phyloP scores from a whole-genome alignment of 1,140 invertebrate genomes.

The Heliothis subflexa region DNA sequence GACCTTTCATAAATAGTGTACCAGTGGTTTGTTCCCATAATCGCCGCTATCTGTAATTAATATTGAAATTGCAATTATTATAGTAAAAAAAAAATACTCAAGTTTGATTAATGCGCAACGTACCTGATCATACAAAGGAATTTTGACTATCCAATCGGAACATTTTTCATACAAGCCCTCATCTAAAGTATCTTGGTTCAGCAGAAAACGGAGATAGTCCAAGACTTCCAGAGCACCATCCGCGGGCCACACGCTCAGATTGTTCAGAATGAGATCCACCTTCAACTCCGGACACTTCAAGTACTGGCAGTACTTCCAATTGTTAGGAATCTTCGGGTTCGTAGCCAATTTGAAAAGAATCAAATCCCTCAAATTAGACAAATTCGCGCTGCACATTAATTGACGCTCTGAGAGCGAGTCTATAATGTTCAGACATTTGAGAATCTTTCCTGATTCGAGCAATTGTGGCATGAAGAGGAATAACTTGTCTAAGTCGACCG shows the following conservation, averaged over 20 bases:
- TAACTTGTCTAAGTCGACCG: conserved; percentile 78
- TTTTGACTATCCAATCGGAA: conserved; percentile 79
- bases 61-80: not conserved
- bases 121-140: conserved; percentile 84
- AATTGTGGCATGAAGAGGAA: conserved; percentile 74
- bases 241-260: conserved; percentile 78
- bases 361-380: conserved; percentile 78
- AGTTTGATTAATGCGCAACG: not conserved
- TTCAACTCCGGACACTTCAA: conserved; percentile 79
- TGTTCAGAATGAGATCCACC: conserved; percentile 76
- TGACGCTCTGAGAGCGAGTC: conserved; percentile 80
- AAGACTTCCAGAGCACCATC: conserved; percentile 81
- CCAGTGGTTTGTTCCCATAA: conserved; percentile 76
- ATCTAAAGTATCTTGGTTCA: conserved; percentile 67
- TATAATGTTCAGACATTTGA: conserved; percentile 79
- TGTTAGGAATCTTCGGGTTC: conserved; percentile 70
- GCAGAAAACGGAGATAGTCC: conserved; percentile 76
- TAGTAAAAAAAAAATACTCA: too few species aligned
- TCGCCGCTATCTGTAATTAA: conserved; percentile 71
- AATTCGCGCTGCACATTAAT: conserved; percentile 71
- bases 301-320: conserved; percentile 82
- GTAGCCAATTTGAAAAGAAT: conserved; percentile 82
- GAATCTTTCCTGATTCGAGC: conserved; percentile 74
- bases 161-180: conserved; percentile 77
- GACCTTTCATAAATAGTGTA: conserved; percentile 75